Evolutionary conservation across 2,797 vertebrate genomes (phyloP).

Genomic region (Schizothorax lantsangensis): DNA sequence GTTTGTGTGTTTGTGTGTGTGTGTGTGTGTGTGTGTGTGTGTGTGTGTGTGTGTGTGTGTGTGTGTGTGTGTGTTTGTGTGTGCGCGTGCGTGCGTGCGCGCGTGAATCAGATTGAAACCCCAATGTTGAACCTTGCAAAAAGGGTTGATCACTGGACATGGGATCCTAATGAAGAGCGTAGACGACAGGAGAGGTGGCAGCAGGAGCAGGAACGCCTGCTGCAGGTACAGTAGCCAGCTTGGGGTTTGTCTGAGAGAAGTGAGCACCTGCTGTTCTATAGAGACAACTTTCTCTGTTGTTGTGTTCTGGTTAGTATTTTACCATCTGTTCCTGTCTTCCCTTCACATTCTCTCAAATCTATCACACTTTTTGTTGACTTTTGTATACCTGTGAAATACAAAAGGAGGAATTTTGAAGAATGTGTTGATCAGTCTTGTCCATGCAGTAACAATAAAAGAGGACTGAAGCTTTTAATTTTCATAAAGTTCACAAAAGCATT

Average conservation of each 20-base stretch:
- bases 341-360: background rate
- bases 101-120: constrained; percentile 78
- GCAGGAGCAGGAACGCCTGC: constrained; percentile 92
- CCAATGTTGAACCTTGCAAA: constrained; percentile 85
- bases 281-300: constrained; percentile 24
- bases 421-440: background rate
- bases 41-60: no score
- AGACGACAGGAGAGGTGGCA: constrained; percentile 96
- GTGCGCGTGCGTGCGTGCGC: constrained; percentile 47
- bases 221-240: constrained; percentile 85
- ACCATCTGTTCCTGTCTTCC: background rate
- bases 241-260: constrained; percentile 29
- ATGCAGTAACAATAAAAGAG: background rate
- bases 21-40: no score
- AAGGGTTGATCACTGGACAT: constrained; percentile 94
- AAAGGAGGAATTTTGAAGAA: background rate
- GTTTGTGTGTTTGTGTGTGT: background rate
- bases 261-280: constrained; percentile 10
- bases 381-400: background rate
- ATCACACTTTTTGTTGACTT: background rate
- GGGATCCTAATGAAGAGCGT: constrained; percentile 98
- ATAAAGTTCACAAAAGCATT: background rate
- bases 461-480: background rate
- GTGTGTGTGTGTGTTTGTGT: no score
- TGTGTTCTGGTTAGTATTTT: background rate